A percentile compares a stretch with the other conserved stretches of the same genome.
Evolutionary conservation across 2,797 vertebrate genomes (phyloP).

Genomic region (Enteromius radiatus): DNA sequence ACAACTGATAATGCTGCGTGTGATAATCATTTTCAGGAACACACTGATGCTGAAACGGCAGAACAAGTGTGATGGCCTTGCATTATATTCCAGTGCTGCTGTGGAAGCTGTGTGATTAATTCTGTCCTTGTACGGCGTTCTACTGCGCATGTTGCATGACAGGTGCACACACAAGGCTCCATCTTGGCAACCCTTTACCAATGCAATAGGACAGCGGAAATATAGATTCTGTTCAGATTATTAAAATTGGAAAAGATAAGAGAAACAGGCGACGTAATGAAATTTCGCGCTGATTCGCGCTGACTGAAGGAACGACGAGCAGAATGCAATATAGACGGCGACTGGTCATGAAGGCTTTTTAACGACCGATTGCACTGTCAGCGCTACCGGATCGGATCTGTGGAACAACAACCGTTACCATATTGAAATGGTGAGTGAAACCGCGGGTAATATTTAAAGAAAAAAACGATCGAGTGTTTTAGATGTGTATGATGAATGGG

Average conservation of each 20-base stretch:
- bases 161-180: conserved; percentile 78
- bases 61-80: conserved; percentile 37
- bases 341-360: conserved; percentile 62
- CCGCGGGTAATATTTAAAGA: not conserved
- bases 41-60: conserved; percentile 22
- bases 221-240: conserved; percentile 34
- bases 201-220: conserved; percentile 74
- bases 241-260: not conserved
- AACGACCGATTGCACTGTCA: conserved; percentile 63
- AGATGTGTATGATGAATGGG: conserved; percentile 28
- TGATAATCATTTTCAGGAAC: not conserved
- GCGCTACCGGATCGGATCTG: conserved; percentile 51
- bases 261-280: conserved; percentile 1
- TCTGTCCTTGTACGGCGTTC: conserved; percentile 42
- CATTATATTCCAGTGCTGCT: conserved; percentile 14
- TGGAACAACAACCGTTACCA: conserved; percentile 43
- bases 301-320: conserved; percentile 32
- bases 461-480: conserved; percentile 13
- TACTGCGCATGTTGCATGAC: conserved; percentile 81
- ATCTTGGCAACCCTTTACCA: conserved; percentile 79
- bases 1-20: not conserved
- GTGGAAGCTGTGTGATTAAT: conserved; percentile 28
- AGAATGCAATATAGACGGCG: conserved; percentile 63
- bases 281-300: not conserved
- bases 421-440: conserved; percentile 69